Evolutionary conservation across 1,140 invertebrate genomes (phyloP).

Genomic region (Hestina assimilis): DNA sequence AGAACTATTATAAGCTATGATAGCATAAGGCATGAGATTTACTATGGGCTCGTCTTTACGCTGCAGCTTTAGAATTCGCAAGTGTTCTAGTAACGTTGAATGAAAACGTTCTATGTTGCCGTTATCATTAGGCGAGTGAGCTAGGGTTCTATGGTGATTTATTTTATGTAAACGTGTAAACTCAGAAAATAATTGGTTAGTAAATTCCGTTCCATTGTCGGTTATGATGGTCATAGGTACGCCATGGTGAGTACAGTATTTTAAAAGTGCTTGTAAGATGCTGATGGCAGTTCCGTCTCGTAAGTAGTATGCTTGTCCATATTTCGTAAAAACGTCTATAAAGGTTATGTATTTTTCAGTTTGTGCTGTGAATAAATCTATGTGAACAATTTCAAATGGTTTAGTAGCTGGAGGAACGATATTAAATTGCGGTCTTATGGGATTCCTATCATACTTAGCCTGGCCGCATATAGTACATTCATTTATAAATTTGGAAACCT

Average conservation of each 20-base stretch:
- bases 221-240: slow-evolving; percentile 12
- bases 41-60: too few relatives aligned
- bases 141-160: slow-evolving; percentile 27
- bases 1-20: too few relatives aligned
- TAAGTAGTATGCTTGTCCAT: too few relatives aligned
- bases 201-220: too few relatives aligned
- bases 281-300: slow-evolving; percentile 22
- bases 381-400: too few relatives aligned
- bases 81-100: slow-evolving; percentile 28
- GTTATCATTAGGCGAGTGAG: slow-evolving; percentile 32
- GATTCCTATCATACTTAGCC: slow-evolving; percentile 28
- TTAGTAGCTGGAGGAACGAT: slow-evolving; percentile 26
- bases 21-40: too few relatives aligned
- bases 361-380: too few relatives aligned
- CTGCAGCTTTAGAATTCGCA: slow-evolving; percentile 14
- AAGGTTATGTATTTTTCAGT: slow-evolving; percentile 25
- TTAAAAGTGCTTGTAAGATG: slow-evolving; percentile 24
- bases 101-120: slow-evolving; percentile 31
- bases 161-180: slow-evolving; percentile 31
- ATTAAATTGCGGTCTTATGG: slow-evolving; percentile 22
- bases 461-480: slow-evolving; percentile 26
- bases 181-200: too few relatives aligned
- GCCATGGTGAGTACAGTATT: slow-evolving; percentile 28
- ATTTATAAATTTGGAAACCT: slow-evolving; percentile 23
- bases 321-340: too few relatives aligned